Evolutionary conservation across 2,113 vertebrate species (phyloP).

Genomic region (Merops nubicus): DNA sequence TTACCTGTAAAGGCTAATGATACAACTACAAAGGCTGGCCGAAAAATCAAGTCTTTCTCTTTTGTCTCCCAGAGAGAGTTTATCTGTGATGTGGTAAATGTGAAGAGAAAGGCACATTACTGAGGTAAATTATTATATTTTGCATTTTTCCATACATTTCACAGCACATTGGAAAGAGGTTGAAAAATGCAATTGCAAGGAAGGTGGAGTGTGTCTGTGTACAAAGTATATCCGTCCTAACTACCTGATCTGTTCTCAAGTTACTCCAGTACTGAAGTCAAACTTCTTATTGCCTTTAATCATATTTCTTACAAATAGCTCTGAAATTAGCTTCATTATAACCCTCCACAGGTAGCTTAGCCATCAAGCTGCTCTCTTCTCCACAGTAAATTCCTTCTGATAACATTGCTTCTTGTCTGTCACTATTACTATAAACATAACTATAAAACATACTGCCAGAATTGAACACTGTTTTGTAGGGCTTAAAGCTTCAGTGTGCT

Average conservation of each 20-base stretch:
- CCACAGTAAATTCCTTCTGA: neutral
- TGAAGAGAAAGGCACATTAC: neutral
- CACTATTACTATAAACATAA: neutral
- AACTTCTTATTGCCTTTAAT: neutral
- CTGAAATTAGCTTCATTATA: neutral
- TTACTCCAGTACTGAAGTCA: neutral
- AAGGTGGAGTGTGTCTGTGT: neutral
- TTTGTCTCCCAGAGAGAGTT: neutral
- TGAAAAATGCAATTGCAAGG: accelerated
- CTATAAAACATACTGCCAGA: neutral
- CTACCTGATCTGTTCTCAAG: neutral
- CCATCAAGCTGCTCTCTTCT: neutral
- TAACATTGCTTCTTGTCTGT: neutral
- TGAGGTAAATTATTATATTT: neutral
- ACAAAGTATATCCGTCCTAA: neutral
- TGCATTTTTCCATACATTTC: neutral
- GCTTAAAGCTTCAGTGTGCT: neutral
- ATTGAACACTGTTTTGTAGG: neutral
- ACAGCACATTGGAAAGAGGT: accelerated
- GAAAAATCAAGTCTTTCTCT: neutral
- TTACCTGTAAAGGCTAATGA: neutral
- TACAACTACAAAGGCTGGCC: neutral
- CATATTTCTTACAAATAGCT: neutral
- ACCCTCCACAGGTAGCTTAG: neutral
- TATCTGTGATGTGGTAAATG: neutral